Conservation (phyloP, 2,888 invertebrate species). For the Parnassius mnemosyne region DNA sequence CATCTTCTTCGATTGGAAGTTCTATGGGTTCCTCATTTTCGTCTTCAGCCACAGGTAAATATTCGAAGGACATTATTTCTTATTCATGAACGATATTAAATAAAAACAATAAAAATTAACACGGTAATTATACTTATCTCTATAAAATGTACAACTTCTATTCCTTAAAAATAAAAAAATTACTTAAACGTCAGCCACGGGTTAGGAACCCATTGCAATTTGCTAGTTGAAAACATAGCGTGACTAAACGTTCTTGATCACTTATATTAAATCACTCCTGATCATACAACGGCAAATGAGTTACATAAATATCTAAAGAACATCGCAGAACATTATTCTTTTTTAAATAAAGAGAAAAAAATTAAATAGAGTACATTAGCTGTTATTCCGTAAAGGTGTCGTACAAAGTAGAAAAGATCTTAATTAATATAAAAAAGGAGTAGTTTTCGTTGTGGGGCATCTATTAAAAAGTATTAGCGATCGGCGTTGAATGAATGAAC, state of each 20-base stretch:
- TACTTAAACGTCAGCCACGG: constrained; percentile 75
- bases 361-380: too few relatives aligned
- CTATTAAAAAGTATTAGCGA: too few relatives aligned
- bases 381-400: too few relatives aligned
- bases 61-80: constrained; percentile 81
- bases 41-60: constrained; percentile 97
- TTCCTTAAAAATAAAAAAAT: constrained; percentile 76
- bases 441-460: too few relatives aligned
- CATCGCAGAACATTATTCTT: too few relatives aligned
- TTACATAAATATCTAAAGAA: too few relatives aligned
- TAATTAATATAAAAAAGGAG: too few relatives aligned
- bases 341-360: too few relatives aligned
- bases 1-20: constrained; percentile 97
- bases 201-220: constrained; percentile 78
- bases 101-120: constrained; percentile 68
- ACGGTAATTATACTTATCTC: constrained; percentile 70
- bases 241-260: constrained; percentile 49
- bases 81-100: constrained; percentile 71
- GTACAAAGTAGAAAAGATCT: too few relatives aligned
- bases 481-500: too few relatives aligned
- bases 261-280: too few relatives aligned
- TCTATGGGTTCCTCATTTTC: constrained; percentile 99
- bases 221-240: constrained; percentile 76
- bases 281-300: too few relatives aligned
- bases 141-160: constrained; percentile 76